phyloP scores from a whole-genome alignment of 2,888 invertebrate species.

The Xestia xanthographa region DNA sequence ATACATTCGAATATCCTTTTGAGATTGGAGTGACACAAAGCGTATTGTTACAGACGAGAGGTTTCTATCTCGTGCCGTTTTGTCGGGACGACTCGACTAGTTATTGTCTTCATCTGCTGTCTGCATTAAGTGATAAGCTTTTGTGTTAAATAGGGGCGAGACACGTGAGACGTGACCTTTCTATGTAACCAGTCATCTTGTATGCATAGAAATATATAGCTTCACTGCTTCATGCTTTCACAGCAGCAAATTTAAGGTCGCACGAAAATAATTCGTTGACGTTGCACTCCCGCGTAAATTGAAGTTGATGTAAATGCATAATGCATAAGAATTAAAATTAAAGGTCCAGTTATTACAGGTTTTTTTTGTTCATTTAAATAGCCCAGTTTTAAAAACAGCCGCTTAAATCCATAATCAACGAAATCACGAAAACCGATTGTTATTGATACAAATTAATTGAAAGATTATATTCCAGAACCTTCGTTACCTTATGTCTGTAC shows the following conservation, averaged over 20 bases:
- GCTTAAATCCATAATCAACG: background rate
- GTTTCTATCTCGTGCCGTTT: conserved; percentile 82
- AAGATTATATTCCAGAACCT: conserved; percentile 4
- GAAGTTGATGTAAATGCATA: conserved; percentile 38
- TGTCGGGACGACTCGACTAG: conserved; percentile 77
- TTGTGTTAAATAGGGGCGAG: conserved; percentile 56
- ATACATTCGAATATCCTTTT: conserved; percentile 88
- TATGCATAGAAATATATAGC: conserved; percentile 48
- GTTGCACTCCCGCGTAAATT: conserved; percentile 28
- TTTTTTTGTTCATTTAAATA: background rate
- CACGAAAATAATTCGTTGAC: conserved; percentile 34
- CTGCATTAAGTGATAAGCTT: conserved; percentile 65
- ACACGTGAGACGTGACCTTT: conserved; percentile 51
- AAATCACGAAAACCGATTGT: background rate
- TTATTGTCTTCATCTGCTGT: conserved; percentile 78
- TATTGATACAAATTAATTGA: conserved; percentile 16
- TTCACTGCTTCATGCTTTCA: conserved; percentile 23
- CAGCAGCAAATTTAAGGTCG: conserved; percentile 15
- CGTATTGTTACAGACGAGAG: conserved; percentile 85
- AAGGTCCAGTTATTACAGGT: background rate
- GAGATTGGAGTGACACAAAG: conserved; percentile 88
- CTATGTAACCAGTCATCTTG: conserved; percentile 38
- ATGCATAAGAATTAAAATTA: conserved; percentile 17
- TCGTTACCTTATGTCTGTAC: conserved; percentile 8
- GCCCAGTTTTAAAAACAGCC: background rate